phyloP scores from a whole-genome alignment of 2,113 vertebrate genomes.

The Microtus montanus region DNA sequence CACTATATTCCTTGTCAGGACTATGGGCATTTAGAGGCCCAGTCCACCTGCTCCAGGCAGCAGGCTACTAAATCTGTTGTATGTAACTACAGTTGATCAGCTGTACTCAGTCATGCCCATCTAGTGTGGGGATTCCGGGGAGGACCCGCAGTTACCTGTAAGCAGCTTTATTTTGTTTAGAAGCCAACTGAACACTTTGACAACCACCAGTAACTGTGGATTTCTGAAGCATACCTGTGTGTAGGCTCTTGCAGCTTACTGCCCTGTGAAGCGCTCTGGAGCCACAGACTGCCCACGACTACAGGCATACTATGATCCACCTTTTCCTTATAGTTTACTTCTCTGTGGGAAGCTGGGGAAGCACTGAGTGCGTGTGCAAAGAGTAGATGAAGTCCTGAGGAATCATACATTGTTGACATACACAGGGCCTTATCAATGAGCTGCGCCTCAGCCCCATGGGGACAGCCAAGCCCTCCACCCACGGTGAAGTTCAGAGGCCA shows the following conservation, averaged over 20 bases:
- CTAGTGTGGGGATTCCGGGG: background rate
- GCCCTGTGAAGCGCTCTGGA: accelerated
- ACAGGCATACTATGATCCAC: background rate
- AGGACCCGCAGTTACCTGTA: background rate
- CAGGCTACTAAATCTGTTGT: background rate
- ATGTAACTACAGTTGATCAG: background rate
- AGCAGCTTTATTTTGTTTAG: background rate
- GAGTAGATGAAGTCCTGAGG: background rate
- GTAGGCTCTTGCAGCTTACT: too few species aligned
- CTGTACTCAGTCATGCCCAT: background rate
- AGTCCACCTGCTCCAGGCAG: background rate
- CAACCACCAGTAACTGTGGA: background rate
- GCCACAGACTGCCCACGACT: background rate
- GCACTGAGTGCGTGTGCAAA: too few species aligned
- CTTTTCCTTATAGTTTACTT: background rate
- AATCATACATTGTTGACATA: background rate
- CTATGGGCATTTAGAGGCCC: too few species aligned
- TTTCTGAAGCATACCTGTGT: background rate
- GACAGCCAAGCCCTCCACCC: background rate
- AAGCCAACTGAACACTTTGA: background rate
- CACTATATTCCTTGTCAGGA: background rate
- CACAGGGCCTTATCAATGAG: background rate
- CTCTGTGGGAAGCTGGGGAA: background rate
- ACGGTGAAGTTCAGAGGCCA: background rate
- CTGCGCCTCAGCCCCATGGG: background rate